A percentile compares a stretch with the other conserved stretches of the same genome.
phyloP scores from a whole-genome alignment of 2,888 invertebrate genomes.

The Thymelicus acteon region DNA sequence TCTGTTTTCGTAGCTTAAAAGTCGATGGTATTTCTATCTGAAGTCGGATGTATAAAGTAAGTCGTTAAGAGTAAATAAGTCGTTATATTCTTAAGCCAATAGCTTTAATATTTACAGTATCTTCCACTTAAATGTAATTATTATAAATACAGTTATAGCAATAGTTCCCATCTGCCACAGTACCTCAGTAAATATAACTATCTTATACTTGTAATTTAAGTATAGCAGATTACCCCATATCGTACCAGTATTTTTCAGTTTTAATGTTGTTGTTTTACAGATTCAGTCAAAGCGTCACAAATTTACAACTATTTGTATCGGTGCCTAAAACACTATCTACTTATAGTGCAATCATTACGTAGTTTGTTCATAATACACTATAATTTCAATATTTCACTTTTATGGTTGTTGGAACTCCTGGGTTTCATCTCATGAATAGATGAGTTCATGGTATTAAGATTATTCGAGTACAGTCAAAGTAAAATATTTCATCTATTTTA shows the following conservation, averaged over 20 bases:
- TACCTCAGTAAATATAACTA: slow-evolving; percentile 79
- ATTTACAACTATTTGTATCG: slow-evolving; percentile 8
- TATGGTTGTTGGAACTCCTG: neutral
- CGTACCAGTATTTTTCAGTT: slow-evolving; percentile 32
- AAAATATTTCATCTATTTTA: neutral
- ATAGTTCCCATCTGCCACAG: slow-evolving; percentile 78
- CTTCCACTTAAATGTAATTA: slow-evolving; percentile 75
- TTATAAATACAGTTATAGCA: slow-evolving; percentile 68
- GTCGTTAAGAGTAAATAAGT: slow-evolving; percentile 58
- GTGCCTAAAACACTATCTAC: slow-evolving; percentile 8
- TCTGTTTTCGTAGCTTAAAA: slow-evolving; percentile 38
- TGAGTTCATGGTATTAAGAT: no score
- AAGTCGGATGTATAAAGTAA: slow-evolving; percentile 45
- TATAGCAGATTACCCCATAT: slow-evolving; percentile 43
- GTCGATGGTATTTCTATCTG: slow-evolving; percentile 53
- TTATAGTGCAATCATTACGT: neutral
- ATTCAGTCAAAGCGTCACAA: slow-evolving; percentile 30
- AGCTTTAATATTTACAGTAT: slow-evolving; percentile 83
- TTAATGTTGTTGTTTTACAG: slow-evolving; percentile 22
- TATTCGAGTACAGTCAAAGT: neutral
- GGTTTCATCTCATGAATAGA: neutral
- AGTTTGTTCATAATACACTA: neutral
- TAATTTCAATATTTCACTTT: neutral
- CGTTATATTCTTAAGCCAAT: slow-evolving; percentile 76
- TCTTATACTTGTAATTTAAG: slow-evolving; percentile 40